Evolutionary conservation across 2,797 vertebrate genomes (phyloP), one percentile per base, ranked within the genome.

Genomic region (Spondyliosoma cantharus): DNA sequence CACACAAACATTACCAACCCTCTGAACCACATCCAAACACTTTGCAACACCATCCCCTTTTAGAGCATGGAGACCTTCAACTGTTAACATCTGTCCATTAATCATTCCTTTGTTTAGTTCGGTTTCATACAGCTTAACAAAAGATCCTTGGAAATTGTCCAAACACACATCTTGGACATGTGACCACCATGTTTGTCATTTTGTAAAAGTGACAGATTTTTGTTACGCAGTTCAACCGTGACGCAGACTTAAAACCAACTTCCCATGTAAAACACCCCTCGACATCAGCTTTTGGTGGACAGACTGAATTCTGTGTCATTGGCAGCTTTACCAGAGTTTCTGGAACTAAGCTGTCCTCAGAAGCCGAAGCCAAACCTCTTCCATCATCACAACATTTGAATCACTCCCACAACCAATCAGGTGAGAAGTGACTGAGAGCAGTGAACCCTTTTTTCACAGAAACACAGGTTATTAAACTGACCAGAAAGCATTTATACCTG

Each of bases 271-370:
- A 22, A 19, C 22, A 46, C 27, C 24, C 24, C 15, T 14, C 5
- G 42, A 64, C 56, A 1, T 49, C 22, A 60, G 19, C 22, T 61
- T 56, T 56, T 57, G 5, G 13, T 49, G 49, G 19, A 22, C 14
- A 9, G 12, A 20, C 32, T 63, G 7, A 22, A 16, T 22, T 29
- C n/a, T 45, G 61, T 5, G 0, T 46, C 20, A 54, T 3, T 9
- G 16, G 45, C 57, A 49, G 64, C 43, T 66, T 58, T 19, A 49
- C 20, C 37, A 58, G 37, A 71, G 32, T 50, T 56, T 17, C 25
- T 32, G 25, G 3, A 24, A 17, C 20, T 9, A 37, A 37, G 32
- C 7, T 67, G 46, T 54, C 16, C 24, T 37, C 37, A 59, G 53
- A 49, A 6, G 29, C 19, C 24, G 7, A 24, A 45, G 25, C 46